These are phyloP conservation scores for Rostratula benghalensis DNA, from an alignment of 2,113 vertebrate genomes.

Conservation along the genomic window DNA sequence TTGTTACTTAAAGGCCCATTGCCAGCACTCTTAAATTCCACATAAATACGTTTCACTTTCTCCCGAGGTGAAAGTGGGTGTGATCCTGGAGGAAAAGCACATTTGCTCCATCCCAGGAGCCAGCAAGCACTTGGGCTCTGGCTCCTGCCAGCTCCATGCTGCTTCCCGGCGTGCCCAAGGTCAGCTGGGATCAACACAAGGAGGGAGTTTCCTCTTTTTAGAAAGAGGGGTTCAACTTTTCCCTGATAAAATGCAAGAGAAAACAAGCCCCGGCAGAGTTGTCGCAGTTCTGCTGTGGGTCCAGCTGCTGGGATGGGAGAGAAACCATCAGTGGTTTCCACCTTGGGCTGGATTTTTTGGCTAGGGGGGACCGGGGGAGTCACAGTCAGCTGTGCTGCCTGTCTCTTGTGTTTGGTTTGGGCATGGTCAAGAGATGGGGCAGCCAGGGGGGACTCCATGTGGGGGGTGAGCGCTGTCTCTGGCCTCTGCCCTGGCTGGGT, in stretches of 20 bases:
- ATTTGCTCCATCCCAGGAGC: neutral
- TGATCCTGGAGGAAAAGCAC: neutral
- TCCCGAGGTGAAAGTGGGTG: neutral
- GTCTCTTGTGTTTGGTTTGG: accelerated
- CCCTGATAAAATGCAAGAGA: neutral
- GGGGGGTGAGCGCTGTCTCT: neutral
- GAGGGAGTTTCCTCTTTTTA: slow-evolving; percentile 40
- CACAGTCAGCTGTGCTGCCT: neutral
- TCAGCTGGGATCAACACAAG: neutral
- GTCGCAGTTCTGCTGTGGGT: accelerated
- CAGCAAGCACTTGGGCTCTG: neutral
- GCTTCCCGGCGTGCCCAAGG: slow-evolving; percentile 25
- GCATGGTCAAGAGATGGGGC: accelerated
- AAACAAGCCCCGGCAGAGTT: neutral
- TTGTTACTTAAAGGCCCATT: neutral
- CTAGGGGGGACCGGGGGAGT: neutral
- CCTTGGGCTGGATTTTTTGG: neutral
- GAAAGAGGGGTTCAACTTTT: slow-evolving; percentile 17
- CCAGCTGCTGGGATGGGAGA: neutral
- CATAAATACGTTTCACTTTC: neutral
- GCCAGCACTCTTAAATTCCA: neutral
- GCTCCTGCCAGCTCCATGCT: accelerated
- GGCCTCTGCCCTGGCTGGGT: neutral
- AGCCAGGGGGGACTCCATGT: too few relatives aligned
- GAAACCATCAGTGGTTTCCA: neutral